Evolutionary conservation across 2,797 vertebrate genomes (phyloP).

Genomic region (Semotilus atromaculatus): DNA sequence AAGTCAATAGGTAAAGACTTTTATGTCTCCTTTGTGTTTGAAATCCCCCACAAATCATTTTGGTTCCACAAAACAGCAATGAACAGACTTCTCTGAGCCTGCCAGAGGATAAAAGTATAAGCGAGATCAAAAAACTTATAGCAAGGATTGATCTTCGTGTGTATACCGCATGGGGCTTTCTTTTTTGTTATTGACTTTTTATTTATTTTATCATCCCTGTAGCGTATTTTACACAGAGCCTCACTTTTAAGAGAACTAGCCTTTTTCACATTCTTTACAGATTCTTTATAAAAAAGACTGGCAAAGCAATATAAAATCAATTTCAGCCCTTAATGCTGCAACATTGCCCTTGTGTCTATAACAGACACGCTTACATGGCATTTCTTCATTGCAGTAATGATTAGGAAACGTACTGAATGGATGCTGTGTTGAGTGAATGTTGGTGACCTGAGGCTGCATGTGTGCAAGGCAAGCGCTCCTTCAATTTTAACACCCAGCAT

Average conservation of each 20-base stretch:
- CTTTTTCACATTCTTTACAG: constrained; percentile 15
- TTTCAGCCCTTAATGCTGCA: not conserved
- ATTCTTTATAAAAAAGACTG: not conserved
- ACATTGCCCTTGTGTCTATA: not conserved
- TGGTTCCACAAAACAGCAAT: constrained; percentile 27
- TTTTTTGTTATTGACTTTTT: constrained; percentile 43
- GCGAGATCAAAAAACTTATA: constrained; percentile 31
- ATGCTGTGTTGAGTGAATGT: constrained; percentile 6
- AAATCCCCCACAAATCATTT: constrained; percentile 44
- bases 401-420: not conserved
- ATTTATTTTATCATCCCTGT: constrained; percentile 11
- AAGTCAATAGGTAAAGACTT: constrained; percentile 33
- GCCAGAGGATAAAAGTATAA: constrained; percentile 38
- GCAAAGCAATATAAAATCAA: constrained; percentile 5
- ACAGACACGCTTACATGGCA: not conserved
- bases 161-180: constrained; percentile 22
- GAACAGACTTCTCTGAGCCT: constrained; percentile 32
- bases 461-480: not conserved
- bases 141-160: constrained; percentile 20
- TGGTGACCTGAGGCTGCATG: not conserved
- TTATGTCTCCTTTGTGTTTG: constrained; percentile 41
- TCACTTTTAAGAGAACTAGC: constrained; percentile 7
- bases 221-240: constrained; percentile 1
- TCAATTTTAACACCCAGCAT: constrained; percentile 1
- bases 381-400: constrained; percentile 19